These are phyloP conservation scores for Pygoscelis antarcticus DNA, from an alignment of 2,113 vertebrate species.

Conservation along the genomic window DNA sequence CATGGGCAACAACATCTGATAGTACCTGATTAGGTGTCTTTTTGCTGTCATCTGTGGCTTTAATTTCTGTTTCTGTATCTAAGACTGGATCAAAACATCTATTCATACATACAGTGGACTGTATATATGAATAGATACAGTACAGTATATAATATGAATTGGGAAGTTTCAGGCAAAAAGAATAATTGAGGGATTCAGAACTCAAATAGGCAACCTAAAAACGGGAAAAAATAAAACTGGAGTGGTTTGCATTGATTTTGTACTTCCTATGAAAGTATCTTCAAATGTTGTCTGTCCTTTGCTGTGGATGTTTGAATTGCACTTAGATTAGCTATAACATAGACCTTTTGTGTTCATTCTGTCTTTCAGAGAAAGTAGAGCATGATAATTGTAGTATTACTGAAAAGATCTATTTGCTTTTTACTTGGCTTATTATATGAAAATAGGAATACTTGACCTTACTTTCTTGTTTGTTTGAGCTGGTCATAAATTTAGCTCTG, in stretches of 20 bases:
- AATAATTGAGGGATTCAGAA: not conserved
- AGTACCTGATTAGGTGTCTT: not conserved
- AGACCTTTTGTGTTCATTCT: not conserved
- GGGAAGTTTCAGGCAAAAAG: not conserved
- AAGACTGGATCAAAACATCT: not conserved
- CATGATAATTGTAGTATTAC: not conserved
- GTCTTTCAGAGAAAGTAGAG: slow-evolving; percentile 10
- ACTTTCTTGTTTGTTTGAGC: not conserved
- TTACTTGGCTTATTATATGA: not conserved
- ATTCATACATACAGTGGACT: rapidly evolving
- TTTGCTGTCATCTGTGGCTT: not conserved
- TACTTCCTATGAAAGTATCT: not conserved
- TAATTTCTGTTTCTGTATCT: not conserved
- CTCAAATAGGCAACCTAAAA: not conserved
- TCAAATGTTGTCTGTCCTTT: not conserved
- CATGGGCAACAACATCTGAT: not conserved
- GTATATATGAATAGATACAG: not conserved
- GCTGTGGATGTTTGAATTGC: not conserved
- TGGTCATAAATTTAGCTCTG: not conserved
- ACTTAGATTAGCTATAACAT: not conserved
- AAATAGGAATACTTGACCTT: not conserved
- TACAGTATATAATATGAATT: rapidly evolving
- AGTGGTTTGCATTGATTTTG: not conserved
- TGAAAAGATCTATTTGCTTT: not conserved
- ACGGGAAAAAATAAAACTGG: not conserved